Base-by-base conservation (phyloP, 2,888 invertebrate species). In the Anthrax anthrax region DNA sequence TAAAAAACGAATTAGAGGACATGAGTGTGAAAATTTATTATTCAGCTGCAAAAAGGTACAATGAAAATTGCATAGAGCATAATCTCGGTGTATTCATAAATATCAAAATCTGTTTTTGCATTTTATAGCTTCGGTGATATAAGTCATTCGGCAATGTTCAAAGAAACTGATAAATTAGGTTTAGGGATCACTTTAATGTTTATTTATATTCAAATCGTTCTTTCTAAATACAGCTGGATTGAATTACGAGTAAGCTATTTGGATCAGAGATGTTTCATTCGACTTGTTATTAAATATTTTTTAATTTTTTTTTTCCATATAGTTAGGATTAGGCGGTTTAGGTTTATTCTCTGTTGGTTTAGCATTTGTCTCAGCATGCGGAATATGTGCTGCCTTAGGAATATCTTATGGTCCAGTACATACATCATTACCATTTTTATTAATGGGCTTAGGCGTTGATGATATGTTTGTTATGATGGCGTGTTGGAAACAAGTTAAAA, bases 381-480 rank as follows among this genome's bases (percentile, higher is more conserved):
- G 85, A 43, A 62, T 85, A 58, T 84, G 85, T 58, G 81, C 85
- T 2, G 61, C 78, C 10, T 60, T 82, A 47, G 80, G 81, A 9
- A 71, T 86, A 34, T 74, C 81, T 29, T 87, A 84, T 62, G 85
- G 87, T 2, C 87, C 87, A 0, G 80, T 88, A 1, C 87, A 89
- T 62, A 80, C 83, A 12, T 82, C 86, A 14, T 66, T 88, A 50
- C 87, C 87, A 8, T 87, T 89, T 65, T 71, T 89, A 48, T 62
- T 89, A 16, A 78, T 88, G 75, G 87, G 87, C 50, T 74, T 85
- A 54, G 74, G 83, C 34, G 78, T 88, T 19, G 88, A 88, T 57
- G 88, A 89, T 59, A 84, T 87, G 77, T 87, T 89, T 65, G 84
- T 89, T 0, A 83, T 88, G 69, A 77, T 81, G 69, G 80, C 83